These are phyloP conservation scores for Eulemur rubriventer DNA, from an alignment of 2,797 vertebrate species.

Conservation along the genomic window DNA sequence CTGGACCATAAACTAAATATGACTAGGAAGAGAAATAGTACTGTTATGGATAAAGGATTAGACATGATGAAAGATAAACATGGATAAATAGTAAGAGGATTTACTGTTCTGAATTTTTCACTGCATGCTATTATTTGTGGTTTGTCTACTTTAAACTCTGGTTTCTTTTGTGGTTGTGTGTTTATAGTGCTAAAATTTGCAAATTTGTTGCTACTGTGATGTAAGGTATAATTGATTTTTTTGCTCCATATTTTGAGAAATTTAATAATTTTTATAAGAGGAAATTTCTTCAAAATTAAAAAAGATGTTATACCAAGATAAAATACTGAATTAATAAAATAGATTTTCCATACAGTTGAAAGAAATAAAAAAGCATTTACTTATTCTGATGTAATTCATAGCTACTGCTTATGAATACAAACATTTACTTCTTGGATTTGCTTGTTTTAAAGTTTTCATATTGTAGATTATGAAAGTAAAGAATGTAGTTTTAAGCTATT, in stretches of 20 bases:
- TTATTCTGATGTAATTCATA: conserved; percentile 64
- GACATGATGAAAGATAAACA: not conserved
- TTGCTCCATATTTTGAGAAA: not conserved
- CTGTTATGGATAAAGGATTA: not conserved
- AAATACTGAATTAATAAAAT: conserved; percentile 47
- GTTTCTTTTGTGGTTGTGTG: not conserved
- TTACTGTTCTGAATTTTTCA: not conserved
- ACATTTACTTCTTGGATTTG: conserved; percentile 40
- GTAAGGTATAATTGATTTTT: not conserved
- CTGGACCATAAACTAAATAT: not conserved
- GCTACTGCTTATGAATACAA: not conserved
- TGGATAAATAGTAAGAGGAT: not conserved
- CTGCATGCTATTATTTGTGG: not conserved
- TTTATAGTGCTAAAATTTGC: conserved; percentile 28
- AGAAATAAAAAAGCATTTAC: conserved; percentile 19
- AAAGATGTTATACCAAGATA: not conserved
- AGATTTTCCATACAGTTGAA: not conserved
- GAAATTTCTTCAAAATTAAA: not conserved
- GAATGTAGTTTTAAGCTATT: conserved; percentile 34
- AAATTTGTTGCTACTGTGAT: conserved; percentile 34
- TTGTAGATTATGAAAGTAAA: conserved; percentile 61
- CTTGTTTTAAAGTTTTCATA: conserved; percentile 55
- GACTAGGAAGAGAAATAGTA: not conserved
- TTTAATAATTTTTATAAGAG: conserved; percentile 22
- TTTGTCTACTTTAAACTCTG: conserved; percentile 24